Percentiles rank a stretch among this genome's conserved stretches.
Evolutionary conservation across 2,888 invertebrate genomes (phyloP).

Genomic region (Diarsia brunnea): DNA sequence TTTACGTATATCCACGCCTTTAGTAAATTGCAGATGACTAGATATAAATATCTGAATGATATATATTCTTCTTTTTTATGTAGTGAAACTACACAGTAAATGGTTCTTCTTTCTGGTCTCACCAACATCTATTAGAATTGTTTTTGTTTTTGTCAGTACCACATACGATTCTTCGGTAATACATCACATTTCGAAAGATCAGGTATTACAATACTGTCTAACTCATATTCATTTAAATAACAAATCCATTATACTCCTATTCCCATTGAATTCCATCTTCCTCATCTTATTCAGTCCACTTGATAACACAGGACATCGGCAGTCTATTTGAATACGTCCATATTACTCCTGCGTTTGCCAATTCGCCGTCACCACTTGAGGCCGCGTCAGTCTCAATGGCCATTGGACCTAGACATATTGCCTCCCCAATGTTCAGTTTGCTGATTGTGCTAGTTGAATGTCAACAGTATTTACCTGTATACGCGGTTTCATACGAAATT

Average conservation of each 20-base stretch:
- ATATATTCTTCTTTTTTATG: too few species aligned
- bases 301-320: background rate
- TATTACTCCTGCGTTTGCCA: conserved; percentile 43
- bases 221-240: too few species aligned
- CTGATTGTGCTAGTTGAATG: conserved; percentile 9
- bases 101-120: too few species aligned
- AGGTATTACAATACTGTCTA: background rate
- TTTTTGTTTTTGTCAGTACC: background rate
- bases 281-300: background rate
- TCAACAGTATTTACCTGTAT: conserved; percentile 2
- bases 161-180: background rate
- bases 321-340: conserved; percentile 50
- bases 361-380: conserved; percentile 37
- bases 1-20: too few species aligned
- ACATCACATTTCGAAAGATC: background rate
- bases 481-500: background rate
- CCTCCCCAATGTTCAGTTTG: conserved; percentile 36
- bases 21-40: too few species aligned
- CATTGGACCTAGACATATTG: conserved; percentile 40
- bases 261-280: conserved; percentile 6
- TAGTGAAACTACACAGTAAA: too few species aligned
- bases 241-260: background rate
- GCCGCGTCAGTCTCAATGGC: conserved; percentile 26
- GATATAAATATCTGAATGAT: too few species aligned
- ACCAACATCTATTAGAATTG: background rate